Evolutionary conservation across 1,140 invertebrate genomes (phyloP).

Genomic region (Apolygus lucorum): DNA sequence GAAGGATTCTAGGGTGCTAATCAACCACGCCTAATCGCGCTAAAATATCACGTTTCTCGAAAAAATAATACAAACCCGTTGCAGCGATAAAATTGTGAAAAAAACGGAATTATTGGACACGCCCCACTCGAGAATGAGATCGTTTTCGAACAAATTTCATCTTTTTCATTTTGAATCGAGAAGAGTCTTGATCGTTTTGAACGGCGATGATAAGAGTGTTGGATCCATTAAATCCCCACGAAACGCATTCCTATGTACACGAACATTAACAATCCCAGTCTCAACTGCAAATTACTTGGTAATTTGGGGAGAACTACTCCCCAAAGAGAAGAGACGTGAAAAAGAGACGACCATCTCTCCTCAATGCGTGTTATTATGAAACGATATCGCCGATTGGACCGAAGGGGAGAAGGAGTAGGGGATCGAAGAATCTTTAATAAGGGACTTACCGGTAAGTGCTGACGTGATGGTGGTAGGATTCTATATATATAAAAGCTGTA

Average conservation of each 20-base stretch:
- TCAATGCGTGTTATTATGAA: neutral
- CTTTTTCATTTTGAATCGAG: too few species aligned
- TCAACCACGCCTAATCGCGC: too few species aligned
- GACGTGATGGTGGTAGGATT: neutral
- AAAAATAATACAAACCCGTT: too few species aligned
- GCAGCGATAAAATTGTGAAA: too few species aligned
- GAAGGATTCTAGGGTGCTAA: too few species aligned
- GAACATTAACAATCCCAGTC: neutral
- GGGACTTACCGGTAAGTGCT: slow-evolving; percentile 10
- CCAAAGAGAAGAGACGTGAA: neutral
- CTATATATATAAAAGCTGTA: neutral
- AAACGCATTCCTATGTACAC: neutral
- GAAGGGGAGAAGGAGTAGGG: neutral
- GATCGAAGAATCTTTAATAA: neutral
- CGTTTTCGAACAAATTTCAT: too few species aligned
- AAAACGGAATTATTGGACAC: too few species aligned
- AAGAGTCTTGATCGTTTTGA: too few species aligned
- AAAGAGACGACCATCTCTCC: neutral
- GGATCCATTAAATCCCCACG: too few species aligned
- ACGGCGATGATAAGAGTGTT: too few species aligned
- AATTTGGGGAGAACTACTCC: neutral
- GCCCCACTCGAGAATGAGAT: too few species aligned
- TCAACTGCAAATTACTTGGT: neutral
- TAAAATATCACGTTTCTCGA: too few species aligned
- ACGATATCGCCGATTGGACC: neutral